These are phyloP conservation scores for Diadema setosum DNA, from an alignment of 35 echinoderm and acorn worm genomes.

Conservation along the genomic window DNA sequence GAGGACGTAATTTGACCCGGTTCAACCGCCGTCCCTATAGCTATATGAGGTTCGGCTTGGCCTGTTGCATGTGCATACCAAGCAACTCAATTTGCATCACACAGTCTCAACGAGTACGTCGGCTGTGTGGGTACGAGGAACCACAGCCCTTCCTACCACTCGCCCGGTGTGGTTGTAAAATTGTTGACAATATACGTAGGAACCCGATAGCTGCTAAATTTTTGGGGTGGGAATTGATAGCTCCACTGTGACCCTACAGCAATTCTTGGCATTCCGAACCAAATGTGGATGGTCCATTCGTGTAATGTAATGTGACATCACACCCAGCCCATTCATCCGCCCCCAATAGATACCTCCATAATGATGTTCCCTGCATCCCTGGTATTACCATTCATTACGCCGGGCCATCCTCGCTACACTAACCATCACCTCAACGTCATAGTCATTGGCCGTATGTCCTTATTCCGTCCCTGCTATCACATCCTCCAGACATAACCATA, in stretches of 20 bases:
- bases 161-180: no score
- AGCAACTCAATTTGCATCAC: not conserved
- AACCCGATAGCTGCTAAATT: not conserved
- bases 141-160: no score
- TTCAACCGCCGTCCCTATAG: not conserved
- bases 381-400: not conserved
- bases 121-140: no score
- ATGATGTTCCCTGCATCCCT: not conserved
- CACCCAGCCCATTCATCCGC: not conserved
- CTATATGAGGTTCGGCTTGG: not conserved
- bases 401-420: not conserved
- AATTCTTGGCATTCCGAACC: conserved; percentile 37
- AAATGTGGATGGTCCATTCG: conserved; percentile 34
- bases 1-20: not conserved
- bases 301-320: conserved; percentile 19
- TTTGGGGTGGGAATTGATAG: not conserved
- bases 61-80: not conserved
- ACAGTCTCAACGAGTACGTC: not conserved
- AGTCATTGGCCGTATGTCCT: not conserved
- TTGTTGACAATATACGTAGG: no score
- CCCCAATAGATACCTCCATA: not conserved
- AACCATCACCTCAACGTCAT: not conserved
- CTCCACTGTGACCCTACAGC: not conserved
- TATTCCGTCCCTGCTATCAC: not conserved
- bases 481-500: not conserved